Conservation (phyloP, 2,888 invertebrate species). For the Thelaira solivaga region DNA sequence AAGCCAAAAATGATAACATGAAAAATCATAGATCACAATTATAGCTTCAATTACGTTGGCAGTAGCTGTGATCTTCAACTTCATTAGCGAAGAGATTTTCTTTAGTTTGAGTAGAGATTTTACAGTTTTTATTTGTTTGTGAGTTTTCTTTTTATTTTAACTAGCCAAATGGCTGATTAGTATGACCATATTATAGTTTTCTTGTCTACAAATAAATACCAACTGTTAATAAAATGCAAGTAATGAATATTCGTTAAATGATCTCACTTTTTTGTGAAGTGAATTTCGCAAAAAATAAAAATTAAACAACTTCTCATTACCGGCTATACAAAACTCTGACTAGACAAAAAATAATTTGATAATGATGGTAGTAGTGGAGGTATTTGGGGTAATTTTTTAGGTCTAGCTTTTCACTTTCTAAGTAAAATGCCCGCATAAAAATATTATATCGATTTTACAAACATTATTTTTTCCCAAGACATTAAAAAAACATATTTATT, state of each 20-base stretch:
- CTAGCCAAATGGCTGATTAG: slow-evolving; percentile 1
- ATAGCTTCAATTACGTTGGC: slow-evolving; percentile 71
- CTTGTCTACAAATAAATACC: slow-evolving; percentile 9
- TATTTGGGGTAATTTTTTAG: neutral
- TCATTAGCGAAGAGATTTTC: slow-evolving; percentile 72
- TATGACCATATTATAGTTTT: neutral
- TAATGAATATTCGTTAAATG: slow-evolving; percentile 52
- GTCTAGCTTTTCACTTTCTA: slow-evolving; percentile 20
- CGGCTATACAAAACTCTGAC: slow-evolving; percentile 64
- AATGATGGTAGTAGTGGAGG: slow-evolving; percentile 21
- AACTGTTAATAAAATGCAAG: slow-evolving; percentile 27
- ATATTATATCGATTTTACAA: no score
- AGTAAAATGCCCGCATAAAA: slow-evolving; percentile 65
- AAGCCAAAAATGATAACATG: slow-evolving; percentile 21
- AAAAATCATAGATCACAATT: slow-evolving; percentile 67
- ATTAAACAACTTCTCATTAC: slow-evolving; percentile 60
- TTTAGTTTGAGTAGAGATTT: slow-evolving; percentile 70
- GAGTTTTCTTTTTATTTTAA: neutral
- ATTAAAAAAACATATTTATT: no score
- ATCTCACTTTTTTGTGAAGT: slow-evolving; percentile 29
- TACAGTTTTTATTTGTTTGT: neutral
- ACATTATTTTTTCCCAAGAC: no score
- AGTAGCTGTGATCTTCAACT: slow-evolving; percentile 75
- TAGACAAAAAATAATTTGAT: slow-evolving; percentile 27
- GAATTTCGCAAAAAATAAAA: neutral